Percentiles rank a stretch among this genome's conserved stretches.
phyloP scores from a whole-genome alignment of 1,140 invertebrate genomes.

The Zaprionus kolodkinae region DNA sequence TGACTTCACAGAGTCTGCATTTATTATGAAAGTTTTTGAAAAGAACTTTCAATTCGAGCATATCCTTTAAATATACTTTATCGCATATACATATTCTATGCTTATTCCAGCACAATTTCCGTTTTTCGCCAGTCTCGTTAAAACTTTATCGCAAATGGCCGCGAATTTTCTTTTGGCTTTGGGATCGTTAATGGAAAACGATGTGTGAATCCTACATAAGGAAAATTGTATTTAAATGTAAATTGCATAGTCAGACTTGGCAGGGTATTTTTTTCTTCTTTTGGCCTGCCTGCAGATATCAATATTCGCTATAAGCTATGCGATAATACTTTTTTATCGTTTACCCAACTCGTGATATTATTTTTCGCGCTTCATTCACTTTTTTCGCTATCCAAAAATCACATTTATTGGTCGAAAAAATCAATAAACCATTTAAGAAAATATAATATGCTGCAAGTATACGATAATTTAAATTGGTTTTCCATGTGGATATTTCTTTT shows the following conservation, averaged over 20 bases:
- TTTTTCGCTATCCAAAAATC: slow-evolving; percentile 2
- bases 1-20: not conserved
- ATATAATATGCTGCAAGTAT: not conserved
- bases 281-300: not conserved
- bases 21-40: slow-evolving; percentile 4
- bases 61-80: not conserved
- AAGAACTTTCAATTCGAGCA: not conserved
- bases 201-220: not conserved
- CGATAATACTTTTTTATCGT: slow-evolving; percentile 5
- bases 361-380: not conserved
- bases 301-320: not conserved
- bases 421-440: not conserved
- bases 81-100: not conserved
- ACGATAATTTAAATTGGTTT: not conserved
- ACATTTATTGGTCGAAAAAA: not conserved
- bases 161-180: not conserved
- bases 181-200: slow-evolving; percentile 9
- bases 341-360: not conserved
- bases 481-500: not conserved
- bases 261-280: not conserved
- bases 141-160: slow-evolving; percentile 2
- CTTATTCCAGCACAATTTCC: not conserved
- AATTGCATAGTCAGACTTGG: not conserved
- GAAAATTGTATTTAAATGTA: slow-evolving; percentile 3
- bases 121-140: not conserved